Evolutionary conservation across 2,797 vertebrate species (phyloP), one percentile per base, ranked within the genome.

Genomic region (Anguilla pacifica): DNA sequence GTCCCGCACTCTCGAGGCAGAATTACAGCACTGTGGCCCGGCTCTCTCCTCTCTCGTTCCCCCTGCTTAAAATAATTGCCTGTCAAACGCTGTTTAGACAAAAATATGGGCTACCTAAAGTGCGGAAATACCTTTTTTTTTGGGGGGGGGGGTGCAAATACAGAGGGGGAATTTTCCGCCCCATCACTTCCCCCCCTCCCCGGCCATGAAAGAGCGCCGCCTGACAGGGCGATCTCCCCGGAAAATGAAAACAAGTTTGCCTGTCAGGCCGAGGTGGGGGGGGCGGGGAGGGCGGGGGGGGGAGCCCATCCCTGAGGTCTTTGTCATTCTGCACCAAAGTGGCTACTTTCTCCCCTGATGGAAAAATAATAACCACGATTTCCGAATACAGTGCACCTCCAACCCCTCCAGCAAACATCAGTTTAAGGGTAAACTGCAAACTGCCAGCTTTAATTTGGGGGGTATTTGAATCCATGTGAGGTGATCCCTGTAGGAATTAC

Each of bases 171-270:
- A 72, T 79, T 64, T 87, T 84, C 81, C 81, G 64, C 46, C 39
- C 39, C 74, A 61, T 82, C 79, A 87, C 77, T 31, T 25, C 35
- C 35, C 35, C 35, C 35, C 35, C 46, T 10, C 77, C 0, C 25
- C 25, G 39, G 59, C 53, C 35, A 57, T 7, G 43, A 25, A 43
- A 82, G 25, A 84, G 55, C 39, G 31, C 28, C 10, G 49, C 10
- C 19, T 84, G 82, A 84, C 64, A 57, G 17, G 59, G 59, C 53
- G 43, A 84, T 84, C 83, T 57, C 61, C 51, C 3, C 49, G 81
- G 64, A 74, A 84, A 87, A 84, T 84, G 81, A 67, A 74, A 87
- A 72, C 81, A 72, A 84, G 64, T 87, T 77, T 6, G 61, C 59
- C 61, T 72, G 61, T 49, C 28, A 46, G 43, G 15, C n/a, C 13